Base-by-base conservation (phyloP, 2,113 vertebrate species). In the Ophiodon elongatus region DNA sequence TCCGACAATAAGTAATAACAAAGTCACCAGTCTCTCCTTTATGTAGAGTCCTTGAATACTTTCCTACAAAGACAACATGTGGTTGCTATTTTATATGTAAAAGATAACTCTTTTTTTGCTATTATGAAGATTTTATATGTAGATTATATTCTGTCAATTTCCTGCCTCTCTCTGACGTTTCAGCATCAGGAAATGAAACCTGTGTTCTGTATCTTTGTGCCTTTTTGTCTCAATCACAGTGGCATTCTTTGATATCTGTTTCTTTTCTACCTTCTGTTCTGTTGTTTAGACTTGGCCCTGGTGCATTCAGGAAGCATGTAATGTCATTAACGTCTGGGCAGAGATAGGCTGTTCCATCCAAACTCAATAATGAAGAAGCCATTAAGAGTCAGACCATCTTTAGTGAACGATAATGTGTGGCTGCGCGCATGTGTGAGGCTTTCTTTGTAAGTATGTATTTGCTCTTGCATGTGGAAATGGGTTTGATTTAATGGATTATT, bases 341-440 rank as follows among this genome's bases (percentile, higher is more conserved):
- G 76, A 66, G 59, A 83, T 71, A 9, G 15, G 63, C 70, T 73
- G 62, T 65, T 59, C 76, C 47, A 68, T 76, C 83, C 56, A 89
- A 92, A 94, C 41, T 83, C 88, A 90, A 93, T 92, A 90, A 94
- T 73, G 47, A 50, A 86, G 70, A 71, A 85, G 75, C 82, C 79
- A 91, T 92, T 90, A 79, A 73, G 83, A 79, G 62, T 43, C 54
- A 62, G 73, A 35, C 13, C 27, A 14, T 89, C 76, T 85, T 77
- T 29, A 57, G 83, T 0, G 63, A 84, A 72, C 11, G 3, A 59
- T 77, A 83, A 87, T 90, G 77, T 76, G 71, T 39, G 19, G 11
- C 31, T 68, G 43, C 1, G 17, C 9, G 6, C 27, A 8, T 35
- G 7, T 72, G 29, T 25, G 1, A 54, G 25, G 10, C 2, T 76